Conservation (phyloP, 1,140 invertebrate species). For the Conopomorpha cramerella region DNA sequence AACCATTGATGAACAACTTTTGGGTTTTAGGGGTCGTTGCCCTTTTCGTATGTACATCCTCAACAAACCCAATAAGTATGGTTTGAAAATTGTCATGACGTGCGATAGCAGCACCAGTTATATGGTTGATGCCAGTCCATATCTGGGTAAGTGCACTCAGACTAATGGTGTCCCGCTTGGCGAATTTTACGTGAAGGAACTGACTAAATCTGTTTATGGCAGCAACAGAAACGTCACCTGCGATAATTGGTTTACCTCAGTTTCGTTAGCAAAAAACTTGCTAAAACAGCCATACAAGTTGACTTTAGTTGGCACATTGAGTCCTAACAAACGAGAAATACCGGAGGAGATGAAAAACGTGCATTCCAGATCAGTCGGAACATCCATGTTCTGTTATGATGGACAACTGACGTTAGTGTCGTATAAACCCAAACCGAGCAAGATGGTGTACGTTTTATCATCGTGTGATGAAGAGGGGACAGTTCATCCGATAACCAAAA, state of each 20-base stretch:
- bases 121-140: slow-evolving; percentile 29
- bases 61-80: slow-evolving; percentile 23
- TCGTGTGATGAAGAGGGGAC: slow-evolving; percentile 9
- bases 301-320: slow-evolving; percentile 23
- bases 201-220: slow-evolving; percentile 15
- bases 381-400: slow-evolving; percentile 23
- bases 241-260: slow-evolving; percentile 43
- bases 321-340: slow-evolving; percentile 25
- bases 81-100: slow-evolving; percentile 19
- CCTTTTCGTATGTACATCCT: slow-evolving; percentile 10
- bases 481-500: slow-evolving; percentile 3
- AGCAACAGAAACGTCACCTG: slow-evolving; percentile 32
- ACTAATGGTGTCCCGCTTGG: slow-evolving; percentile 12
- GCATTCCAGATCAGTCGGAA: slow-evolving; percentile 7
- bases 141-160: slow-evolving; percentile 21
- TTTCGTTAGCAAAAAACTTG: slow-evolving; percentile 17
- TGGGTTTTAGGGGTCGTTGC: slow-evolving; percentile 17
- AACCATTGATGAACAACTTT: slow-evolving; percentile 10
- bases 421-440: slow-evolving; percentile 28
- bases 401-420: slow-evolving; percentile 27
- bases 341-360: slow-evolving; percentile 15
- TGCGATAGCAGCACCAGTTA: slow-evolving; percentile 23
- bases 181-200: slow-evolving; percentile 16
- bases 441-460: too few species aligned
- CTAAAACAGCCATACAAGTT: slow-evolving; percentile 18